Base-by-base conservation (phyloP, 2,797 vertebrate species). In the Betta splendens region DNA sequence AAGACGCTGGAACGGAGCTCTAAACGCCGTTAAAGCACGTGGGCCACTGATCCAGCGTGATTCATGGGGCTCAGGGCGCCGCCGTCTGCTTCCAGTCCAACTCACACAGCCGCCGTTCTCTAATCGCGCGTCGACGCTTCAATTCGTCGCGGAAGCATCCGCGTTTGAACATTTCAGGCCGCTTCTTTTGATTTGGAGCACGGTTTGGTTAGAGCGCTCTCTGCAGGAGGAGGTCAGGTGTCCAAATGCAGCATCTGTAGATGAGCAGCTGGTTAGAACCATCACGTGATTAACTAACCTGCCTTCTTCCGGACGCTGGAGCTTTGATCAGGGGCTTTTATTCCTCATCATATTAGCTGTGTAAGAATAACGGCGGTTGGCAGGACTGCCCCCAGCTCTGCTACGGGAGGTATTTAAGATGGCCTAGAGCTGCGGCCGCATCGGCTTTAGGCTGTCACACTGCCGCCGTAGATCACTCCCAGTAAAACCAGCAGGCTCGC, bases 1-100 rank as follows among this genome's bases (percentile, higher is more conserved):
- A 76, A 44, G 69, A 70, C 46, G 12, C 72, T 64, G 77, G 84
- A 88, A 88, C 84, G 64, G 73, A 75, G 85, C 72, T 86, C 79
- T 79, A 75, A 81, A 85, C 77, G 81, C 66, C 73, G 26, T 70
- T 76, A 56, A 69, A 58, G 79, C 69, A 66, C 69, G 71, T 74
- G 66, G 75, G 66, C 72, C 25, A 5, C 39, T 37, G 66, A 37
- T 66, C 76, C 68, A 62, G 56, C 28, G 40, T 51, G 56, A 63
- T 64, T 68, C 49, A 31, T 71, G 56, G 67, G 54, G 62, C 81
- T 72, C 59, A 5, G 37, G 71, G 72, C 65, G 11, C 28, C 25
- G 7, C 43, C 42, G 54, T 69, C 53, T 50, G 31, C 64, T 76
- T 61, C 37, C 53, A 22, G 59, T 56, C 42, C 0, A 2, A 33